Percentiles rank a stretch among this genome's conserved stretches.
phyloP scores from a whole-genome alignment of 1,140 invertebrate genomes.

The Paramacrobiotus metropolitanus region DNA sequence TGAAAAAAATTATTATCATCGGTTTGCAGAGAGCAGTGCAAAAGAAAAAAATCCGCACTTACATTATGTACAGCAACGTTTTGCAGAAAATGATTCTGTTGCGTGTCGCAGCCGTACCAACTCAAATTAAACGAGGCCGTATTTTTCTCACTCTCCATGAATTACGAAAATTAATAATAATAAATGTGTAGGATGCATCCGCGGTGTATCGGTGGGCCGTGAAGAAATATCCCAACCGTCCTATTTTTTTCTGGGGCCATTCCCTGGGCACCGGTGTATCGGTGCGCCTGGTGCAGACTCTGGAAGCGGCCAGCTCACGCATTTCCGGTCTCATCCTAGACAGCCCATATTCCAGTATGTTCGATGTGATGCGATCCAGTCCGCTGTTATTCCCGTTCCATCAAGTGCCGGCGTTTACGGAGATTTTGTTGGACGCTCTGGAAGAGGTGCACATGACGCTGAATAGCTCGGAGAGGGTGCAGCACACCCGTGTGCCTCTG shows the following conservation, averaged over 20 bases:
- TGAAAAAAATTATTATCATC: too few relatives aligned
- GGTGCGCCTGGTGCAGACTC: neutral
- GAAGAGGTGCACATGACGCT: neutral
- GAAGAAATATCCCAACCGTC: conserved; percentile 26
- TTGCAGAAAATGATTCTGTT: too few relatives aligned
- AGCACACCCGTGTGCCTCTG: conserved; percentile 39
- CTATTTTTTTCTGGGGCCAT: conserved; percentile 66
- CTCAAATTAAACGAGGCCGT: too few relatives aligned
- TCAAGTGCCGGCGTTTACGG: neutral
- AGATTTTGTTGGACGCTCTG: neutral
- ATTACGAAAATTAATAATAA: too few relatives aligned
- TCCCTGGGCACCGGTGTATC: conserved; percentile 32
- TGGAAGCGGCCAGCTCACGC: neutral
- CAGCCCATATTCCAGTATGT: neutral
- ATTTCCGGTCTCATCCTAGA: neutral
- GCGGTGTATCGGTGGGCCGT: conserved; percentile 52
- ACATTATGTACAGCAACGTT: too few relatives aligned
- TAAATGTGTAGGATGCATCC: conserved; percentile 49
- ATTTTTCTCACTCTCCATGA: too few relatives aligned
- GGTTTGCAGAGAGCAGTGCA: too few relatives aligned
- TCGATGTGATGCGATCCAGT: neutral
- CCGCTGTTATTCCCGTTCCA: neutral
- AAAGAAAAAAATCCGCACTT: too few relatives aligned
- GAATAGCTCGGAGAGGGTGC: conserved; percentile 7
- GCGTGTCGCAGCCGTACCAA: too few relatives aligned